These are phyloP conservation scores for Leptatherina wallacei DNA, from an alignment of 2,797 vertebrate species.

Conservation along the genomic window DNA sequence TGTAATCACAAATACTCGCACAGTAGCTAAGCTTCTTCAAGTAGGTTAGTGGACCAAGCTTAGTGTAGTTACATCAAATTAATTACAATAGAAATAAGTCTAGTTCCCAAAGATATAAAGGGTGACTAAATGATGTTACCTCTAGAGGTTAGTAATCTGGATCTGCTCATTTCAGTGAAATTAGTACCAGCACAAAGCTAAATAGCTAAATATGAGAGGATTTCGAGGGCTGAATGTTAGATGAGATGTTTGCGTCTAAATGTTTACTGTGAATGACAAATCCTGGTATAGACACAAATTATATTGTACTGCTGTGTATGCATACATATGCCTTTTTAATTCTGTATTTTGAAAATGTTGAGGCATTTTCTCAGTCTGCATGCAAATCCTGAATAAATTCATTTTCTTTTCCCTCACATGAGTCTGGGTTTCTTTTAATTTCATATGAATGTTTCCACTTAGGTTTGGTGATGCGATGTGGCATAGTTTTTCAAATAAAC, in stretches of 20 bases:
- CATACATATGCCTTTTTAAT: slow-evolving; percentile 52
- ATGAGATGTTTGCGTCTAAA: slow-evolving; percentile 46
- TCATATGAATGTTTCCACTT: background rate
- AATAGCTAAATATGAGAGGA: slow-evolving; percentile 22
- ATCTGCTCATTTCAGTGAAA: slow-evolving; percentile 43
- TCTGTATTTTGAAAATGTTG: slow-evolving; percentile 65
- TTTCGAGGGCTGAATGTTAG: slow-evolving; percentile 50
- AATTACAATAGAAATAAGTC: slow-evolving; percentile 57
- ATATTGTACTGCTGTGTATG: slow-evolving; percentile 62
- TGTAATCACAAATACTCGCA: slow-evolving; percentile 49
- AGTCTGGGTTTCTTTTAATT: slow-evolving; percentile 39
- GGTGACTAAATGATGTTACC: slow-evolving; percentile 38
- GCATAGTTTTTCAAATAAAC: background rate
- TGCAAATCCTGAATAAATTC: slow-evolving; percentile 76
- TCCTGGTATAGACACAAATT: slow-evolving; percentile 46
- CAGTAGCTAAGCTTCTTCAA: slow-evolving; percentile 53
- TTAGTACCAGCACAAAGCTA: slow-evolving; percentile 45
- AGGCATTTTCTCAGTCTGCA: slow-evolving; percentile 66
- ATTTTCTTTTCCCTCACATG: slow-evolving; percentile 39
- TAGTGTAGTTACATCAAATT: slow-evolving; percentile 70
- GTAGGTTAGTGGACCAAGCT: slow-evolving; percentile 72
- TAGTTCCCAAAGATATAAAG: slow-evolving; percentile 58
- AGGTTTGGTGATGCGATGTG: background rate
- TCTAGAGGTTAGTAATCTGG: slow-evolving; percentile 23
- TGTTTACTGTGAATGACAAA: slow-evolving; percentile 73